Base-by-base conservation (phyloP, 1,140 invertebrate genomes). In the fruit fly (Drosophila melanogaster) region DNA sequence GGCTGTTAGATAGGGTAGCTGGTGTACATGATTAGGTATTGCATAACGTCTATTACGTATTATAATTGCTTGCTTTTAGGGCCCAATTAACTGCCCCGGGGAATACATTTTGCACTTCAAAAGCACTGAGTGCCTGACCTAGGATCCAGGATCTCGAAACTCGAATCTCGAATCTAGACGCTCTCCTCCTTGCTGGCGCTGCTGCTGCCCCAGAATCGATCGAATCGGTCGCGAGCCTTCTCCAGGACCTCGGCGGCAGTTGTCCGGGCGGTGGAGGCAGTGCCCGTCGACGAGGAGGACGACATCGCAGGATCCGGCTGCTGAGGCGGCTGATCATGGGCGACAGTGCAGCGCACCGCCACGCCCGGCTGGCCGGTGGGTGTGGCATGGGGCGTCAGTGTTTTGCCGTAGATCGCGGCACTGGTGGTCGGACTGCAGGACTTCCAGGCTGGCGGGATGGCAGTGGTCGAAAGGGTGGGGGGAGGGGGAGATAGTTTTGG, bases 181-280 rank as follows among this genome's bases (percentile, higher is more conserved):
- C 77, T 90, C 58, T 90, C 91, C 71, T 93, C 92, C 69, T 91
- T 92, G 64, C 51, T 90, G 62, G 66, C 78, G 56, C 44, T 80
- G 71, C 44, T 80, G 71, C 49, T 69, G 55, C 96, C 96, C 97
- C 97, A 98, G 92, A 97, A 97, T 81, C 97, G 95, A 93, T 97
- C 96, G 81, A 97, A 97, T 62, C 96, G 95, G 91, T 95, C 96
- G 61, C 96, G 95, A 69, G 97, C 96, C 80, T 96, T 95, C 86
- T 97, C 96, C 24, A 97, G 93, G 24, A 96, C 95, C 79, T 97
- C 96, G 19, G 95, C 95, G 5, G 96, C 96, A 77, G 94, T 76
- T 86, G 93, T 92, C 92, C 94, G 89, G 35, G 83, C 93, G 51
- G 61, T 93, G 91, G 85, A 77, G 83, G 67, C 93, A 92, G 81